A percentile compares a stretch with the other conserved stretches of the same genome.
Evolutionary conservation across 1,140 invertebrate genomes (phyloP).

Genomic region (Ips nitidus): DNA sequence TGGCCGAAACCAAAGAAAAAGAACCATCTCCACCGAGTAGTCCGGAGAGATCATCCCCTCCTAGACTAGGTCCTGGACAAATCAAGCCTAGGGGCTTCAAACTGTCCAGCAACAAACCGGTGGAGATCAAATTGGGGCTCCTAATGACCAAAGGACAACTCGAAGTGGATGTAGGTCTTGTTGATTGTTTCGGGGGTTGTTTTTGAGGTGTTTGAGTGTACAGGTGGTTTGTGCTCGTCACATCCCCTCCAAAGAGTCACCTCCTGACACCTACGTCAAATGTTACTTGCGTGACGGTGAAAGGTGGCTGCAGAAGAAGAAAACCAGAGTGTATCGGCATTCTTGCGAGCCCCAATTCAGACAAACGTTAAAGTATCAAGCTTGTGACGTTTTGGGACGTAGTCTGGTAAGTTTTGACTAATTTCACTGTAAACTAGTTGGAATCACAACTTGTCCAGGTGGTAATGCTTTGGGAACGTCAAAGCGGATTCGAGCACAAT

Average conservation of each 20-base stretch:
- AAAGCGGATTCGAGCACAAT: conserved; percentile 85
- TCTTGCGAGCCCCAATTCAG: conserved; percentile 80
- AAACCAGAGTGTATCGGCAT: conserved; percentile 75
- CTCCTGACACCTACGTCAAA: conserved; percentile 89
- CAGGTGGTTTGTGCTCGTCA: conserved; percentile 53
- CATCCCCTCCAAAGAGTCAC: conserved; percentile 55
- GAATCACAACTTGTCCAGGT: conserved; percentile 13
- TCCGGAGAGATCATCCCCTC: conserved; percentile 51
- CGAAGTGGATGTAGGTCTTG: conserved; percentile 76
- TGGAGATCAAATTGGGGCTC: conserved; percentile 84
- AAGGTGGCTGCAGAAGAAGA: conserved; percentile 85
- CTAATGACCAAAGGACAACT: conserved; percentile 88
- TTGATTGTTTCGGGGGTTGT: neutral
- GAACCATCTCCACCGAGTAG: conserved; percentile 56
- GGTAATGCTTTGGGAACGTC: conserved; percentile 88
- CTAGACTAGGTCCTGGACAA: conserved; percentile 72
- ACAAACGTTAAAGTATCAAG: conserved; percentile 86
- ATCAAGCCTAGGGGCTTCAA: conserved; percentile 73
- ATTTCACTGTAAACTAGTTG: neutral
- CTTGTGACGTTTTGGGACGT: conserved; percentile 80
- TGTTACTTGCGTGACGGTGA: conserved; percentile 88
- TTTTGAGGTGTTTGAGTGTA: neutral
- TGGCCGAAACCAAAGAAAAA: conserved; percentile 45
- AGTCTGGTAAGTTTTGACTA: conserved; percentile 57
- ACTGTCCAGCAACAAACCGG: conserved; percentile 65